These are phyloP conservation scores for Progne subis DNA, from an alignment of 2,113 vertebrate species.

Conservation along the genomic window DNA sequence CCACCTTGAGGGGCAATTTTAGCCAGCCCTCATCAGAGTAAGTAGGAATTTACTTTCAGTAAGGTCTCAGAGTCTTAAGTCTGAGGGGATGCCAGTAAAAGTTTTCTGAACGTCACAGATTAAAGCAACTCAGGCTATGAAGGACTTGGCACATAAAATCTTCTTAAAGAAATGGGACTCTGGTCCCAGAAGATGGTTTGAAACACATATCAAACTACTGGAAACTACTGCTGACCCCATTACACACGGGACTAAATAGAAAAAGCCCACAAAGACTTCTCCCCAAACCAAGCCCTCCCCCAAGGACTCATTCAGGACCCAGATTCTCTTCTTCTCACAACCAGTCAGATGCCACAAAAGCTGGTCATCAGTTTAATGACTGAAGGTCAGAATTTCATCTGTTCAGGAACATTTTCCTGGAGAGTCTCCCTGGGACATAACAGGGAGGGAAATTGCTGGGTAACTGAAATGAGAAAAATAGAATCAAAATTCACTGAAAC, in stretches of 20 bases:
- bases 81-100: background rate
- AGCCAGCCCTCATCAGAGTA: background rate
- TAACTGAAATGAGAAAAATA: background rate
- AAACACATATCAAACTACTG: background rate
- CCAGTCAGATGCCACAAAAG: background rate
- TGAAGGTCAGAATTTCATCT: background rate
- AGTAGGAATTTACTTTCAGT: background rate
- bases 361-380: background rate
- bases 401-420: background rate
- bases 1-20: background rate
- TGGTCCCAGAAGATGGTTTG: background rate
- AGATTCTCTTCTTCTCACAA: background rate
- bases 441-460: background rate
- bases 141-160: background rate
- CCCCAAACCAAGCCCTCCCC: background rate
- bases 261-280: background rate
- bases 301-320: no score
- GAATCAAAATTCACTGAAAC: background rate
- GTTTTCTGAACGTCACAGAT: fast-evolving
- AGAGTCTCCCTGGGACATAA: no score
- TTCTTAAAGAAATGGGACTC: background rate
- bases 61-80: background rate
- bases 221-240: background rate
- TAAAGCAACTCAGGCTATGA: background rate
- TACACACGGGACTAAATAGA: background rate